A percentile compares a stretch with the other conserved stretches of the same genome.
phyloP scores from a whole-genome alignment of 1,140 invertebrate species.

The Meteorus sp. region DNA sequence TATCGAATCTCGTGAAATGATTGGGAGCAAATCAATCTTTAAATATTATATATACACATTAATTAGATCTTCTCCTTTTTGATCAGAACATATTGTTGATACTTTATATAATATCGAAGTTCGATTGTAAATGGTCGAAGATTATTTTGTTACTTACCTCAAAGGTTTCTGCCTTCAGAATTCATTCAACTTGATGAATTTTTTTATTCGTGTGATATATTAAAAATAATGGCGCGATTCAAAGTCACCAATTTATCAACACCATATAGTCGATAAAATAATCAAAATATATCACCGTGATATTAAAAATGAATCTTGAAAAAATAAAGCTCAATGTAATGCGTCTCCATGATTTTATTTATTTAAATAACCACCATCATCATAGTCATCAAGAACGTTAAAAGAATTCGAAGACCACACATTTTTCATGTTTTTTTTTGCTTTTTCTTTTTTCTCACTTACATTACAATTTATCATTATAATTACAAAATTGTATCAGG shows the following conservation, averaged over 20 bases:
- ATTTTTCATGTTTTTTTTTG: neutral
- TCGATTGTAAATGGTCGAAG: neutral
- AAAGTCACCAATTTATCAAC: neutral
- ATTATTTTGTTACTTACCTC: conserved; percentile 26
- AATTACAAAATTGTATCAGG: conserved; percentile 28
- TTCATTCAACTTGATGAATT: neutral
- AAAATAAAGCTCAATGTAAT: neutral
- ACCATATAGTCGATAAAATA: conserved; percentile 1
- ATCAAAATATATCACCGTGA: conserved; percentile 7
- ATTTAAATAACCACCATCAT: conserved; percentile 21
- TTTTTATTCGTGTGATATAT: neutral
- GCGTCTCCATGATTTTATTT: conserved; percentile 22
- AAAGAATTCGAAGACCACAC: conserved; percentile 14
- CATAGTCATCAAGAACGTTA: conserved; percentile 13
- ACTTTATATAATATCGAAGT: neutral
- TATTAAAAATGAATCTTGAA: conserved; percentile 9
- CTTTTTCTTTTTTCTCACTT: conserved; percentile 14
- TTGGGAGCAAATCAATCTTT: neutral
- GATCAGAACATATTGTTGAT: conserved; percentile 6
- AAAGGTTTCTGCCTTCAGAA: conserved; percentile 10
- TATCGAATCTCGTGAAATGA: conserved; percentile 9
- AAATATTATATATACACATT: neutral
- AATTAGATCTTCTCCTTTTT: conserved; percentile 1
- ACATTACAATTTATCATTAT: conserved; percentile 18
- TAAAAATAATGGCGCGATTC: neutral